Evolutionary conservation across 2,888 invertebrate species (phyloP), one percentile per base, ranked within the genome.

Genomic region (Aphodius sticticus): DNA sequence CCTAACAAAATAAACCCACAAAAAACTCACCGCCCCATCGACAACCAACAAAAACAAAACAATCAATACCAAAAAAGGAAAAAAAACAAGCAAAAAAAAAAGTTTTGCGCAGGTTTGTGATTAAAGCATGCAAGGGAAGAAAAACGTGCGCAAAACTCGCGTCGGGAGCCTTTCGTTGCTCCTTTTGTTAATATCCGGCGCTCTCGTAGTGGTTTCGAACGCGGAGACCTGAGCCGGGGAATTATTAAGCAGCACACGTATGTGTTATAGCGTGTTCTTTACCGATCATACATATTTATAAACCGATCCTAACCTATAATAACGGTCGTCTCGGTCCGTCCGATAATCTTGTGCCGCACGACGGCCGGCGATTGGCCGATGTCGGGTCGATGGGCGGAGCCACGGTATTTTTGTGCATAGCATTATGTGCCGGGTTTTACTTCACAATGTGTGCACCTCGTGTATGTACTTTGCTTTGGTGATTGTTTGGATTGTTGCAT

Each of bases 221-320:
- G 37, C 35, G 74, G 74, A 6, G 74, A 36, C 74, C 74, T 14
- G 37, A 7, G 74, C 72, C n/a, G n/a, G 70, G 78, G 76, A 78
- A 77, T 80, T 80, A 80, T 80, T 79, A 80, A 79, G 74, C 80
- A 80, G 77, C 80, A 80, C 80, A 81, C 84, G 84, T 84, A 83
- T 82, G 80, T 83, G 82, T 83, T 86, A 86, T 88, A 87, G 88
- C 88, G 88, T 88, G 89, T 87, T 87, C 87, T 86, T 86, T 85
- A 84, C 84, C 84, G 87, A 88, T 88, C 89, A 89, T 89, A 89
- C 89, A 89, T 89, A 89, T 89, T 89, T 88, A 89, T 89, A 88
- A 86, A 87, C 87, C 86, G 86, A 87, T 87, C 86, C 88, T 87
- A 89, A 88, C 89, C 89, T 88, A 88, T 89, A 89, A 89, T 89